phyloP scores from a whole-genome alignment of 2,888 invertebrate genomes.

The Monochamus alternatus region DNA sequence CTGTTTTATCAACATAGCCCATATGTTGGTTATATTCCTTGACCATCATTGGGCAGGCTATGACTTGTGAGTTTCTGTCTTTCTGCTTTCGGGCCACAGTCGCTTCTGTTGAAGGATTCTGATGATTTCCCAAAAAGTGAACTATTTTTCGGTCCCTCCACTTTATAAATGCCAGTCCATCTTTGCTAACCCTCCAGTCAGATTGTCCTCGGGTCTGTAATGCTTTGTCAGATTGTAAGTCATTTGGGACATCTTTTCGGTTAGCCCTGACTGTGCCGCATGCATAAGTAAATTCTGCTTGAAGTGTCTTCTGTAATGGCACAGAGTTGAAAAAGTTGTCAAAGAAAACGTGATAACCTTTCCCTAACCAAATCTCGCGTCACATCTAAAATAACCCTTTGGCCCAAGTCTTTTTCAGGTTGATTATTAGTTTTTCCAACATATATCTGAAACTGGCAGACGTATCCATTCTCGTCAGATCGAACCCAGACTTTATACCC shows the following conservation, averaged over 20 bases:
- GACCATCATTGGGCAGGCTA: slow-evolving; percentile 4
- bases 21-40: slow-evolving; percentile 16
- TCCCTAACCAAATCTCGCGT: slow-evolving; percentile 24
- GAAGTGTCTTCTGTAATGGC: not conserved
- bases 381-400: slow-evolving; percentile 37
- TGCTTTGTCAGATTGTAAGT: slow-evolving; percentile 12
- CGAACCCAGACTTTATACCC: slow-evolving; percentile 57
- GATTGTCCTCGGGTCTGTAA: slow-evolving; percentile 16
- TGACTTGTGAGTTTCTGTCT: slow-evolving; percentile 24
- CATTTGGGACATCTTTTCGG: slow-evolving; percentile 7
- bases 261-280: not conserved
- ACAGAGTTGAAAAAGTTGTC: no score
- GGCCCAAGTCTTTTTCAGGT: slow-evolving; percentile 37
- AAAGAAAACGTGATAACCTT: no score
- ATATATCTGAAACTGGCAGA: slow-evolving; percentile 52
- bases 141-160: slow-evolving; percentile 10
- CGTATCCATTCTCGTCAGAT: slow-evolving; percentile 46
- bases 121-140: not conserved
- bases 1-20: slow-evolving; percentile 60
- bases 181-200: slow-evolving; percentile 28
- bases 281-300: not conserved
- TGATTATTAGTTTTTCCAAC: slow-evolving; percentile 51
- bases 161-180: slow-evolving; percentile 36
- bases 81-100: slow-evolving; percentile 27
- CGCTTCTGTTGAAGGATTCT: not conserved